Percentiles rank a stretch among this genome's conserved stretches.
Evolutionary conservation across 1,140 invertebrate genomes (phyloP).

Genomic region (Pectinophora gossypiella): DNA sequence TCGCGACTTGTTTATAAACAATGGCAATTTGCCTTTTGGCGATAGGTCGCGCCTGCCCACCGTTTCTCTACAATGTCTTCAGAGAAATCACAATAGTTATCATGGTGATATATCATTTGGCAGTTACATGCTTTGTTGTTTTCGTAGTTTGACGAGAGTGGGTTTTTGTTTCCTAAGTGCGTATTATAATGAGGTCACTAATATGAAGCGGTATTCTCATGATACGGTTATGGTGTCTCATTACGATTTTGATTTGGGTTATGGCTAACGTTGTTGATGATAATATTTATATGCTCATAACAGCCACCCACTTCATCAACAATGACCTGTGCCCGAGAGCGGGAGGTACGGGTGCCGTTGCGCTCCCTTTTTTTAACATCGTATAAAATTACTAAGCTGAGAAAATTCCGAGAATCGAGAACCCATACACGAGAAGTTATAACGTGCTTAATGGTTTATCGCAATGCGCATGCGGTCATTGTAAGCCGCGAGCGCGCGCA

Average conservation of each 20-base stretch:
- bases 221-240: too few relatives aligned
- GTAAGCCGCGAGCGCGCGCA: slow-evolving; percentile 11
- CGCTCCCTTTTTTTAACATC: too few relatives aligned
- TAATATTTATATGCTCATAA: background rate
- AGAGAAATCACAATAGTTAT: slow-evolving; percentile 6
- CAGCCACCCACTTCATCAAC: background rate
- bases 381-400: too few relatives aligned
- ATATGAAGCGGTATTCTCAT: too few relatives aligned
- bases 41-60: slow-evolving; percentile 28
- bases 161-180: too few relatives aligned
- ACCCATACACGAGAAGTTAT: background rate
- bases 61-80: slow-evolving; percentile 20
- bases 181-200: too few relatives aligned
- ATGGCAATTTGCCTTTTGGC: slow-evolving; percentile 40
- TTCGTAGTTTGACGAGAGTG: too few relatives aligned
- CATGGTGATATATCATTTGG: background rate
- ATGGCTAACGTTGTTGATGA: too few relatives aligned
- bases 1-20: slow-evolving; percentile 40
- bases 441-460: background rate
- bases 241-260: too few relatives aligned
- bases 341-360: too few relatives aligned
- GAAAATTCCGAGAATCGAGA: background rate
- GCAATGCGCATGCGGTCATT: slow-evolving; percentile 39
- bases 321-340: too few relatives aligned
- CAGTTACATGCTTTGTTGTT: background rate